Evolutionary conservation across 1,140 invertebrate species (phyloP).

Genomic region (Lutraria rhynchaena): DNA sequence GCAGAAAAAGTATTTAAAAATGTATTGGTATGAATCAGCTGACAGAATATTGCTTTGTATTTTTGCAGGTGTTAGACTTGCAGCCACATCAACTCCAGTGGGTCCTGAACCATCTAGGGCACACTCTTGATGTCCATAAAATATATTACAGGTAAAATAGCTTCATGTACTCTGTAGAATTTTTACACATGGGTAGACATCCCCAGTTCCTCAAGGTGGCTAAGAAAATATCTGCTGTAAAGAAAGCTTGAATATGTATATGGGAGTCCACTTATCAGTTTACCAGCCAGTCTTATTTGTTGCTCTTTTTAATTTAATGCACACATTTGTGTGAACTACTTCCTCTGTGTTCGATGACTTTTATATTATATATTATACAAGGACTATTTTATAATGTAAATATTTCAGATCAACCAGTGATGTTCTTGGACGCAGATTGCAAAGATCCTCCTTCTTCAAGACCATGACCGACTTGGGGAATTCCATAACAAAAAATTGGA

Average conservation of each 20-base stretch:
- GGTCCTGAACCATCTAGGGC: conserved; percentile 29
- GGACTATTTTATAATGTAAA: neutral
- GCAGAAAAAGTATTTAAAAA: no score
- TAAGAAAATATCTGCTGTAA: no score
- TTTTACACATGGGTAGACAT: neutral
- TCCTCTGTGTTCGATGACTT: no score
- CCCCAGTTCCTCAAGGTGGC: no score
- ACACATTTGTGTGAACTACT: no score
- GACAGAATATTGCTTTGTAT: no score
- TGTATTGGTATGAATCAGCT: no score
- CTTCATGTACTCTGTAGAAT: neutral
- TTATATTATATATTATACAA: no score
- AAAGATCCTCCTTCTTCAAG: neutral
- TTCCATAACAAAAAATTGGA: neutral
- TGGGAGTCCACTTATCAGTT: no score
- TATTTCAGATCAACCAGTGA: conserved; percentile 15
- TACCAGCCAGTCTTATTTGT: no score
- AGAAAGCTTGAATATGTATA: no score
- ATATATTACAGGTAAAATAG: conserved; percentile 10
- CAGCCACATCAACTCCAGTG: conserved; percentile 6
- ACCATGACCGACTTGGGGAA: neutral
- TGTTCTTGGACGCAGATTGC: neutral
- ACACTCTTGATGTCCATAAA: conserved; percentile 34
- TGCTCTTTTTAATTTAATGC: no score
- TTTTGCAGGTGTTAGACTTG: conserved; percentile 25